Evolutionary conservation across 2,888 invertebrate genomes (phyloP), one percentile per base, ranked within the genome.

Genomic region (Bembecia ichneumoniformis): DNA sequence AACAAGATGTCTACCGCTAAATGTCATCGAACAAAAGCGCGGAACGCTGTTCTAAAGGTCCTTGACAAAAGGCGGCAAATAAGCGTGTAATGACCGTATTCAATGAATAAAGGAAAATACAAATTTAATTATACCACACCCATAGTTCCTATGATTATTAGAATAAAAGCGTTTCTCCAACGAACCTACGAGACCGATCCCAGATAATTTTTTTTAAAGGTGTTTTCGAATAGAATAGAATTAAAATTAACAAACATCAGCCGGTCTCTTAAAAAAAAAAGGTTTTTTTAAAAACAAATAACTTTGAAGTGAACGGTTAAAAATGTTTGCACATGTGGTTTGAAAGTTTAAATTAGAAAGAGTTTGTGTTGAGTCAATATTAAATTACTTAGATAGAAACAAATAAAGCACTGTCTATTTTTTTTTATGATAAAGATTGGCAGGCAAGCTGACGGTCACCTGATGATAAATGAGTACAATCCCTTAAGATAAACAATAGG

Each of bases 31-130:
- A 80, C 80, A 81, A 79, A 64, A 67, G 73, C 64, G 64, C 66
- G 66, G 62, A 58, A 60, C 64, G 60, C 59, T 34, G 51, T 54
- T 53, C 73, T 71, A 77, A 78, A 71, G 65, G 64, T 49, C 35
- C 54, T 55, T 49, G 53, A 78, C 77, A 78, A 83, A 74, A 71
- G 70, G 63, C 68, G 58, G 69, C 81, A 83, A 83, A 84, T 80
- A 83, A 80, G 70, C 82, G 76, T 82, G 63, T 84, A 83, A 83
- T 83, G 77, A 82, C 71, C 71, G 58, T 63, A 81, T 82, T 82
- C 74, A 79, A 68, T 64, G 72, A 67, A 74, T 74, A 77, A 68
- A 69, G 59, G 59, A 59, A 57, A 55, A 55, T 53, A 63, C 63
- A 34, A 43, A 35, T 11, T 47, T 15, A 10, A 7, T 48, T 48